Evolutionary conservation across 2,797 vertebrate species (phyloP).

Genomic region (Helostoma temminkii): DNA sequence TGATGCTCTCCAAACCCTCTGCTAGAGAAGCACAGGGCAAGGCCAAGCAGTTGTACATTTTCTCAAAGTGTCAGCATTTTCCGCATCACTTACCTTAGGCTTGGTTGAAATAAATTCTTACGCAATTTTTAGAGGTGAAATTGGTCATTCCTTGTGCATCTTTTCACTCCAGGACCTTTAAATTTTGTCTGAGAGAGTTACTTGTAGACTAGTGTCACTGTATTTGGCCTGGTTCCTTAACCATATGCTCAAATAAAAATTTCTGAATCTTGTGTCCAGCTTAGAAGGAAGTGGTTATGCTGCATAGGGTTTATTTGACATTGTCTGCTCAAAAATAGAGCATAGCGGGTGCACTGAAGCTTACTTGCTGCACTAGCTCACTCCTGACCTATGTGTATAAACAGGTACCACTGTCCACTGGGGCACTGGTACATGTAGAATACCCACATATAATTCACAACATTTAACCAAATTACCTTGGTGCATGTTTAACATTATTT

Average conservation of each 20-base stretch:
- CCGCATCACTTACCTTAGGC: conserved; percentile 66
- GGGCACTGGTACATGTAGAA: conserved; percentile 12
- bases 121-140: conserved; percentile 73
- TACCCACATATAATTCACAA: neutral
- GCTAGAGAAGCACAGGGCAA: conserved; percentile 62
- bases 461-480: conserved; percentile 5
- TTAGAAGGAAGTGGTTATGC: conserved; percentile 55
- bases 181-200: conserved; percentile 38
- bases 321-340: conserved; percentile 53
- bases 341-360: conserved; percentile 46
- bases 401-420: conserved; percentile 13
- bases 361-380: conserved; percentile 41
- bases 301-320: conserved; percentile 61
- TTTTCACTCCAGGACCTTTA: conserved; percentile 55
- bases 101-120: conserved; percentile 73
- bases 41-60: conserved; percentile 76
- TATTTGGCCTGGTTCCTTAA: conserved; percentile 49
- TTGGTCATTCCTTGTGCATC: conserved; percentile 58
- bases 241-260: conserved; percentile 47
- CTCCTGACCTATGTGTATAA: conserved; percentile 18
- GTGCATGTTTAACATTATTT: conserved; percentile 7
- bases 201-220: conserved; percentile 53
- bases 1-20: conserved; percentile 62
- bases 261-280: conserved; percentile 56
- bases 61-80: conserved; percentile 79